These are phyloP conservation scores for Drosophila nigrodunni DNA, from an alignment of 1,140 invertebrate species.

Conservation along the genomic window DNA sequence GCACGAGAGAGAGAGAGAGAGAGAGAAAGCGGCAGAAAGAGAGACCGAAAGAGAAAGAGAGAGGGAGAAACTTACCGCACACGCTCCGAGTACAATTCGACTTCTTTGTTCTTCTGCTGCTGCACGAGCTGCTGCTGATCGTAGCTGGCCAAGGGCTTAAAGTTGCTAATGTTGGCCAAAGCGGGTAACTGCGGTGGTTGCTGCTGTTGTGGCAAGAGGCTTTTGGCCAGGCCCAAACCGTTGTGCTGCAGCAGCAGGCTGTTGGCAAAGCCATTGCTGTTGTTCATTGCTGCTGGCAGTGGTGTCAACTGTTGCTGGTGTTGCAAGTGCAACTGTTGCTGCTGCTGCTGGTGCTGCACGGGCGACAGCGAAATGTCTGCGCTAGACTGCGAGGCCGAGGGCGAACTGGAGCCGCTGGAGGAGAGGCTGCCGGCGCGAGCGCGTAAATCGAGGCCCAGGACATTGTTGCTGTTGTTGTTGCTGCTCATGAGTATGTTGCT, in stretches of 20 bases:
- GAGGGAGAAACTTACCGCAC: slow-evolving; percentile 88
- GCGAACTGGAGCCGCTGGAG: slow-evolving; percentile 87
- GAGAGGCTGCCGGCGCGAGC: slow-evolving; percentile 84
- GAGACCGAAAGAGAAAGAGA: background rate
- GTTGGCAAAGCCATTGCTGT: slow-evolving; percentile 33
- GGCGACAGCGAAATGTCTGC: slow-evolving; percentile 90
- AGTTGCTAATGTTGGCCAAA: slow-evolving; percentile 69
- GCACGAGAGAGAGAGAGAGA: background rate
- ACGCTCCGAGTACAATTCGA: slow-evolving; percentile 92
- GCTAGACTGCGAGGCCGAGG: slow-evolving; percentile 88
- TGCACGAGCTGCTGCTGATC: slow-evolving; percentile 85
- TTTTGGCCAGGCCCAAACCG: slow-evolving; percentile 56
- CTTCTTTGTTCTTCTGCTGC: slow-evolving; percentile 86
- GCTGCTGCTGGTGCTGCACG: slow-evolving; percentile 85
- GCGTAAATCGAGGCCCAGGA: slow-evolving; percentile 80
- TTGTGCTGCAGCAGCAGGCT: slow-evolving; percentile 54
- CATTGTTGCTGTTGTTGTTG: slow-evolving; percentile 68
- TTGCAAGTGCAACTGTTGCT: slow-evolving; percentile 54
- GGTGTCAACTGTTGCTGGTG: slow-evolving; percentile 46
- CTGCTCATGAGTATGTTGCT: slow-evolving; percentile 63
- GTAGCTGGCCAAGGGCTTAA: slow-evolving; percentile 85
- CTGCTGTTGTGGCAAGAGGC: slow-evolving; percentile 38
- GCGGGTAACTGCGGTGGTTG: slow-evolving; percentile 49
- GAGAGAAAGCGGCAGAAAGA: background rate
- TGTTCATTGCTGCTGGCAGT: slow-evolving; percentile 44